Base-by-base conservation (phyloP, 2,888 invertebrate species). In the Desoria tigrina region DNA sequence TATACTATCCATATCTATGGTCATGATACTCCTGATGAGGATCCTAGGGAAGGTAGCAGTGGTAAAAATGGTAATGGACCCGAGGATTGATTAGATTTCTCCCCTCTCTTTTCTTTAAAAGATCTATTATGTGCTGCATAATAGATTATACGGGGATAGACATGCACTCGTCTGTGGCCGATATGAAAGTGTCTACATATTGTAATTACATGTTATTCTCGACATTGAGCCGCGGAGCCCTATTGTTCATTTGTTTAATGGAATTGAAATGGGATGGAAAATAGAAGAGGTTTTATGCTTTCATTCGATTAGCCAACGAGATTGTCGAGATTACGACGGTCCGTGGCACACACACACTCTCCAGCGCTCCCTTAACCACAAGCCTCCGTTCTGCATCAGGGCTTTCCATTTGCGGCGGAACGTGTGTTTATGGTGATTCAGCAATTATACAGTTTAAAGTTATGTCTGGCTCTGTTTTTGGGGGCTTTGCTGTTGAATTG, bases 221-320 rank as follows among this genome's bases (percentile, higher is more conserved):
- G 51, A 51, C 51, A 51, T 21, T 51, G 24, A 51, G 57, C 57
- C 32, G 6, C 24, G n/a, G 51, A 4, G 45, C 23, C 51, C 51
- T 23, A 50, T 61, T 61, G 61, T 61, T 61, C 32, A 61, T 50
- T 61, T 37, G 51, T 50, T 59, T 49, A 61, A 37, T 37, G 61
- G 18, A 61, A 51, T 26, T 49, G 49, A 45, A 61, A 50, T 24
- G 28, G 61, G 32, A 37, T 37, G 45, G 42, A 57, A 24, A 66
- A 63, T 28, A 62, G 51, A 21, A 42, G 62, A 42, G 62, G 54
- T 55, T 62, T 54, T 42, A 62, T 55, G 62, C 62, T 62, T 62
- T 55, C 54, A 62, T 62, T 62, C 42, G 62, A 62, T 62, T 62
- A 62, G 62, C 42, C 28, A 42, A 57, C 57, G 28, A 42, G 39